Evolutionary conservation across 2,113 vertebrate genomes (phyloP).

Genomic region (Dicentrarchus labrax): DNA sequence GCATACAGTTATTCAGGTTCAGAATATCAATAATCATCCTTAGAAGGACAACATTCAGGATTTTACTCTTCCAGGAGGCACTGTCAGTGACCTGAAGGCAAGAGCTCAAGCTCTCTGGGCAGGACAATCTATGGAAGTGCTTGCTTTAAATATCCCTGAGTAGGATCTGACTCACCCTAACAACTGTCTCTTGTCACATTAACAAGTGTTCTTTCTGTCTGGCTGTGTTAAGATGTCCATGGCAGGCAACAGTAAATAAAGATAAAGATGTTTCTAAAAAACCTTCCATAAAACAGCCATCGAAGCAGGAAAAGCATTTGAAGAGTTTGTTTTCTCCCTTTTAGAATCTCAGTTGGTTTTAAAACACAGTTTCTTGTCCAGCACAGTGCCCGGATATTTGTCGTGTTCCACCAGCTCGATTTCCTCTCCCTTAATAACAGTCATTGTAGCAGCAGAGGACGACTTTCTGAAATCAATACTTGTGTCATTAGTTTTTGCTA

Average conservation of each 20-base stretch:
- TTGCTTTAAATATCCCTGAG: constrained; percentile 6
- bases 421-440: constrained; percentile 13
- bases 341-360: background rate
- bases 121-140: background rate
- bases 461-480: constrained; percentile 30
- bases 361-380: background rate
- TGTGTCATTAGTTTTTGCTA: constrained; percentile 22
- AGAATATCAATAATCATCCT: background rate
- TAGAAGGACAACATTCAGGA: background rate
- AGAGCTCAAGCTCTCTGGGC: background rate
- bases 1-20: background rate
- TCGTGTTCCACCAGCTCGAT: background rate
- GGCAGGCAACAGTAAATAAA: background rate
- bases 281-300: background rate
- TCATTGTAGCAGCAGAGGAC: constrained; percentile 4
- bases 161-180: constrained; percentile 18
- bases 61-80: background rate
- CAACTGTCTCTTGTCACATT: constrained; percentile 18
- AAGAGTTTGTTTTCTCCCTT: background rate
- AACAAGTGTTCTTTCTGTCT: constrained; percentile 12
- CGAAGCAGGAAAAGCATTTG: background rate
- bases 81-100: background rate
- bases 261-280: background rate
- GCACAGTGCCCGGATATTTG: background rate
- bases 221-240: constrained; percentile 3